Conservation (phyloP, 2,888 invertebrate genomes). For the Nemotelus pantherinus region DNA sequence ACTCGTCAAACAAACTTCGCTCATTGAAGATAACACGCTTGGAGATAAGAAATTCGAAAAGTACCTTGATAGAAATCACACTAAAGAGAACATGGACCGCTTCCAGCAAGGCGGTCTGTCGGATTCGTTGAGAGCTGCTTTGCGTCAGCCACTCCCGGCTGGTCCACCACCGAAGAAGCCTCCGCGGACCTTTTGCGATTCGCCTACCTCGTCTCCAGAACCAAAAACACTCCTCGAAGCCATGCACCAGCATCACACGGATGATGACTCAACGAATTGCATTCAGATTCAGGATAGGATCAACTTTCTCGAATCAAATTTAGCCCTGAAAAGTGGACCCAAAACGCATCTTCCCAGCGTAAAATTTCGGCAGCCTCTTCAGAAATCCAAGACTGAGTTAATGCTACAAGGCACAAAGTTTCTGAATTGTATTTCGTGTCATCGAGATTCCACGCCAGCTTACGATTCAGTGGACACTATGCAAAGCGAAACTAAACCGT, state of each 20-base stretch:
- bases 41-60: slow-evolving; percentile 51
- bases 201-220: slow-evolving; percentile 45
- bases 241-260: neutral
- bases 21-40: slow-evolving; percentile 26
- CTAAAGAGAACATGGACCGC: slow-evolving; percentile 55
- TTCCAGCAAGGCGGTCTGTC: slow-evolving; percentile 59
- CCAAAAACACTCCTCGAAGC: neutral
- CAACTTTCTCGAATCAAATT: slow-evolving; percentile 53
- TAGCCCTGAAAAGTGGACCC: slow-evolving; percentile 54
- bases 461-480: slow-evolving; percentile 53
- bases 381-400: slow-evolving; percentile 54
- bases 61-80: slow-evolving; percentile 56
- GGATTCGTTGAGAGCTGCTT: slow-evolving; percentile 73
- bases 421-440: slow-evolving; percentile 53
- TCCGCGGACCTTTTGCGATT: slow-evolving; percentile 70
- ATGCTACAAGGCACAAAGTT: slow-evolving; percentile 53
- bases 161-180: slow-evolving; percentile 83
- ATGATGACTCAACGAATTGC: neutral
- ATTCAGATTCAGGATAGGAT: slow-evolving; percentile 54
- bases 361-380: slow-evolving; percentile 52
- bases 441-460: slow-evolving; percentile 52
- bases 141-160: slow-evolving; percentile 73
- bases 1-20: slow-evolving; percentile 48
- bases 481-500: slow-evolving; percentile 50
- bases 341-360: slow-evolving; percentile 47